Evolutionary conservation across 2,888 invertebrate species (phyloP), one percentile per base, ranked within the genome.

Genomic region (Furcula furcula): DNA sequence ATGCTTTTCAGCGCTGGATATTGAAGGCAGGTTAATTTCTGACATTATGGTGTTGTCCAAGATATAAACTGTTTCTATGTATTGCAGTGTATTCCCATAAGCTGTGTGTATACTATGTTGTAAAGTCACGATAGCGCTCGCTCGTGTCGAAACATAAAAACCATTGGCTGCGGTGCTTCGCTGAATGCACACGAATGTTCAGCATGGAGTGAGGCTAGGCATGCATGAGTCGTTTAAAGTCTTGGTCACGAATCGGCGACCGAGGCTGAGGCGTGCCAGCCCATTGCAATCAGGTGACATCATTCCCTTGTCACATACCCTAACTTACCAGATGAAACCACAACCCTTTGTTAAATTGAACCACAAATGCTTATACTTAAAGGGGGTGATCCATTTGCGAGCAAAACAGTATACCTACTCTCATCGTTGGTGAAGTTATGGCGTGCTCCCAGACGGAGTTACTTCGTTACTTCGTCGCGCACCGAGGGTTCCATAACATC

Each of bases 261-360:
- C 56, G 63, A 62, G 64, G 56, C 62, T 63, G 67, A 62, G 70
- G 65, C 75, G 71, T 69, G 72, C 71, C 73, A 71, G 75, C 68
- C 73, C 76, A 73, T 74, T 66, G 76, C 76, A 72, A 80, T 72
- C 71, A 63, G 70, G 76, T 81, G 82, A 84, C 80, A 83, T 83
- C 81, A 84, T 72, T 64, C 63, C 48, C 43, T 54, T 14, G 14
- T 9, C 14, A 53, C 46, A 55, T 55, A 51, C 56, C 61, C 52
- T 56, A 60, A 63, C 64, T 59, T 58, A 49, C 51, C 53, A 56
- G 58, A 54, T 50, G 40, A 38, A 31, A 33, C 27, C 40, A n/a
- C n/a, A 48, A 45, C 37, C 50, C 36, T 44, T 55, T 49, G 40
- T 48, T 60, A 53, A 53, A 55, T 45, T 42, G 35, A 12, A 28